Conservation (phyloP, 1,140 invertebrate species). For the Euura saliciscinereae region DNA sequence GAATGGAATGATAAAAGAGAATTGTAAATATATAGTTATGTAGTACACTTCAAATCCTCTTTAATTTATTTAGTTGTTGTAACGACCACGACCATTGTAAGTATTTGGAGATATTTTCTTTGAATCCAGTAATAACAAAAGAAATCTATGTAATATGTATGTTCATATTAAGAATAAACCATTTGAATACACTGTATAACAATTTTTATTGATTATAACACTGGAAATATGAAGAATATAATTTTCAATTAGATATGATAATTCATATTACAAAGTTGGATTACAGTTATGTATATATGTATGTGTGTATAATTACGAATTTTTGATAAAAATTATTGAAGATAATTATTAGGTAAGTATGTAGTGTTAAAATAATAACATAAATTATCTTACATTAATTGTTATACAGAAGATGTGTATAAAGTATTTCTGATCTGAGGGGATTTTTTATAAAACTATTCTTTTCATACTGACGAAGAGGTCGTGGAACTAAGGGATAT, state of each 20-base stretch:
- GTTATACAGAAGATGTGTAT: not conserved
- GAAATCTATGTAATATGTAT: too few relatives aligned
- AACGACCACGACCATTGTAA: too few relatives aligned
- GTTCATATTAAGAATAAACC: not conserved
- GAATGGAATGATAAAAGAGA: not conserved
- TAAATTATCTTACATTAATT: not conserved
- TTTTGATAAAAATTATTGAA: constrained; percentile 42
- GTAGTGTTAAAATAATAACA: too few relatives aligned
- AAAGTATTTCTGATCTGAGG: not conserved
- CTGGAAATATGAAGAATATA: constrained; percentile 60
- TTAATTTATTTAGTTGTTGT: too few relatives aligned
- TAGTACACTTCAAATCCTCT: too few relatives aligned
- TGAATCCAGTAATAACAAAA: too few relatives aligned
- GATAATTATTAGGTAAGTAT: too few relatives aligned
- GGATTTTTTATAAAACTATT: too few relatives aligned
- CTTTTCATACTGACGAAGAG: too few relatives aligned
- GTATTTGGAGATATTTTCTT: too few relatives aligned
- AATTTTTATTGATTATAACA: constrained; percentile 59
- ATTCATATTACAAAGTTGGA: constrained; percentile 57
- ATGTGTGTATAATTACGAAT: constrained; percentile 26
- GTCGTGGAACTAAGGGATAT: too few relatives aligned
- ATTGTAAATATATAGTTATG: too few relatives aligned
- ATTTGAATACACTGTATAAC: constrained; percentile 51
- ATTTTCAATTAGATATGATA: constrained; percentile 54
- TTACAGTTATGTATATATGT: constrained; percentile 43